Evolutionary conservation across 53 echinoderm and acorn worm genomes (phyloP), one percentile per base, ranked within the genome.

Genomic region (Paelopatides confundens): DNA sequence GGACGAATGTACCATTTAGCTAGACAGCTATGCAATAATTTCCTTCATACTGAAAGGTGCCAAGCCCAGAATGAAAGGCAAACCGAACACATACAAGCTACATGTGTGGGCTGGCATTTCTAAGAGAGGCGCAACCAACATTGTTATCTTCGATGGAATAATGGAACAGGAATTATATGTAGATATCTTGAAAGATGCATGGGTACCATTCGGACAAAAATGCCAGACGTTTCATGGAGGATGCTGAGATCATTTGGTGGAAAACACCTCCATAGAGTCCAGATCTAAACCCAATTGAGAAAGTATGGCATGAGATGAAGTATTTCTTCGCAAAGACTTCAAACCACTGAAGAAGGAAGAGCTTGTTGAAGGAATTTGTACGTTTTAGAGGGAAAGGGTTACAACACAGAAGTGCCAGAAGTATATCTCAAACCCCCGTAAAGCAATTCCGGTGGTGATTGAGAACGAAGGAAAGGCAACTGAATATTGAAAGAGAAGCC

Each of bases 51-150:
- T 67, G 21, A 52, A 48, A n/a, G 71, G 62, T 0, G 82, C 35
- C 14, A 53, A 66, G 18, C 35, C 53, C 7, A 28, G 35, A 10
- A 17, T 66, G 17, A 53, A 69, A 17, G 84, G 84, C 3, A 83
- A 54, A 53, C 89, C 70, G 5, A 71, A 86, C 15, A 71, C 58
- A 2, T 77, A 43, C 69, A 91, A 78, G 71, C 79, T 83, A 1
- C 95, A 86, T 35, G 86, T 91, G 23, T 95, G 82, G 91, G 93
- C 88, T 0, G 91, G 93, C 0, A 91, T 93, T 11, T 88, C 86
- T 1, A 53, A 63, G 17, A 78, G 91, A 15, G 90, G 92, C 2
- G 81, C 29, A 3, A 94, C 90, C 0, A 65, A 39, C 0, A 53
- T 90, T 6, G 30, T 85, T 35, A 78, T 92, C n/a, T 94, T 94